Base-by-base conservation (phyloP, 2,797 vertebrate genomes). In the Triplophysa yarkandensis region DNA sequence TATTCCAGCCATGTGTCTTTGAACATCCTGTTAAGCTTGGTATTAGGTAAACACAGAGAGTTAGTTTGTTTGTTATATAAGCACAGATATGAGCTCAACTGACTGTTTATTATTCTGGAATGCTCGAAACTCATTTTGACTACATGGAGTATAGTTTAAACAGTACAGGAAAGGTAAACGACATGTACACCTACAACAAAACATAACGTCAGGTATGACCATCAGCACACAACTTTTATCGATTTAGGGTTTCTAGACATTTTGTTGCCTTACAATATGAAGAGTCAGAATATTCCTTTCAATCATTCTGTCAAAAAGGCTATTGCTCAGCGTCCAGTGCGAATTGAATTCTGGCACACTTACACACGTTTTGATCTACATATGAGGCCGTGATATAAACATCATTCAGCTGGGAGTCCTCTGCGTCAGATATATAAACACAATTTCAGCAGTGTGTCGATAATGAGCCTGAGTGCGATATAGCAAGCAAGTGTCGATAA, bases 1-100 rank as follows among this genome's bases (percentile, higher is more conserved):
- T 83, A 70, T 48, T 64, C 69, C 28, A 4, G 52, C 73, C 50
- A 78, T 64, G 88, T 83, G 88, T 84, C 89, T 92, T 90, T 90
- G 89, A 92, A 89, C 90, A 85, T 80, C 86, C 87, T 79, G 86
- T 92, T 92, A 90, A 91, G 89, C 89, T 86, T 82, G 85, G 62
- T 71, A 77, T 82, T 74, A 63, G 74, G 54, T 80, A 65, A 23
- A 60, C 25, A 57, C 48, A 64, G 63, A 74, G 70, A 80, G 62
- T 77, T 77, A 77, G 77, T 83, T 77, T 75, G 78, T 80, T 72
- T 54, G 66, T 74, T 79, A 74, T 71, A 64, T 74, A 81, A 79
- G 65, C 73, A 74, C 50, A 74, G 76, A 83, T 74, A 65, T 28
- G 41, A 23, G 62, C 46, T 78, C 67, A 77, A 81, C 77, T 83